phyloP scores from a whole-genome alignment of 1,140 invertebrate species.

The Drosophila albomicans region DNA sequence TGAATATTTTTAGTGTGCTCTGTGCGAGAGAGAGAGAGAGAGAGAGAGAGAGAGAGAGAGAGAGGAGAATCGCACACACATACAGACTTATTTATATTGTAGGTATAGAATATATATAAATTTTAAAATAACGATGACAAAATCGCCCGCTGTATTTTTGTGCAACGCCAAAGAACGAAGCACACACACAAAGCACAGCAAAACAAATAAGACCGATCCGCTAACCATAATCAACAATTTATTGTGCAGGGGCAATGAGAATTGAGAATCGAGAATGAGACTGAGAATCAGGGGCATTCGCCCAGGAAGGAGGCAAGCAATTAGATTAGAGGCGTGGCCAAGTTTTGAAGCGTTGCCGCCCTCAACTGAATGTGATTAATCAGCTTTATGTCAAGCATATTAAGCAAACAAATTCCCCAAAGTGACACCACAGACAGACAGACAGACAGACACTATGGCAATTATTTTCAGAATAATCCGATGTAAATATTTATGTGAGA shows the following conservation, averaged over 20 bases:
- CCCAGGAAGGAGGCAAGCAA: slow-evolving; percentile 48
- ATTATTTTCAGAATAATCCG: slow-evolving; percentile 9
- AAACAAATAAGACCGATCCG: slow-evolving; percentile 24
- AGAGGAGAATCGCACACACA: slow-evolving; percentile 35
- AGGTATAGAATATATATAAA: slow-evolving; percentile 46
- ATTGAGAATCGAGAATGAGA: not conserved
- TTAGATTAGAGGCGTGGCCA: slow-evolving; percentile 39
- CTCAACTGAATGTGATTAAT: slow-evolving; percentile 30
- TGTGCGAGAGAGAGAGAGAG: not conserved
- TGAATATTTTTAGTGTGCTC: slow-evolving; percentile 65
- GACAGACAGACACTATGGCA: not conserved
- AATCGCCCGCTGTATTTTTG: slow-evolving; percentile 59
- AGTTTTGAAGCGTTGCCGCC: slow-evolving; percentile 22
- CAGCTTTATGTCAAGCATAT: slow-evolving; percentile 34
- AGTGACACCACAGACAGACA: not conserved
- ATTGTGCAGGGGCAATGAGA: not conserved
- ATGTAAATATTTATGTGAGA: slow-evolving; percentile 15
- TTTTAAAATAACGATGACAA: slow-evolving; percentile 85
- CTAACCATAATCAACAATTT: slow-evolving; percentile 3
- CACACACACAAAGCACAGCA: slow-evolving; percentile 31
- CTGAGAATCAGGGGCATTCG: slow-evolving; percentile 20
- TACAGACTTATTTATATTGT: slow-evolving; percentile 11
- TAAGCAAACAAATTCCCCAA: slow-evolving; percentile 16
- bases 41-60: too few relatives aligned
- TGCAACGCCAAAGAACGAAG: slow-evolving; percentile 51